Percentiles rank a stretch among this genome's conserved stretches.
These are phyloP conservation scores for Rhopilema esculentum DNA, from an alignment of 30 jellyfish, hydroid and myxozoan species.

Conservation along the genomic window DNA sequence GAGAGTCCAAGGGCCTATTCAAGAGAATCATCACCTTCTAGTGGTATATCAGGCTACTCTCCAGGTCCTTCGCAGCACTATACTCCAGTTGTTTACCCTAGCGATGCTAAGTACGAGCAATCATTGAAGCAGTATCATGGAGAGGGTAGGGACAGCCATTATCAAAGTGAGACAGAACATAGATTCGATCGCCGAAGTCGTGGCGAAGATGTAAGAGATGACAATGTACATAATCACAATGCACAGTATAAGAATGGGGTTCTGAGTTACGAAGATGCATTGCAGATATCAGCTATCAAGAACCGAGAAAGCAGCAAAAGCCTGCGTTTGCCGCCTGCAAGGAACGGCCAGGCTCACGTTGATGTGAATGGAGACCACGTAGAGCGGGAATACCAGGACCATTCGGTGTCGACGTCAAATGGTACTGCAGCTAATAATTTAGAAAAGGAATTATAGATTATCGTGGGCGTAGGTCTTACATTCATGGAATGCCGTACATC, in stretches of 20 bases:
- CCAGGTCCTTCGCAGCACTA: slow-evolving; percentile 66
- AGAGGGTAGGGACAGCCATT: slow-evolving; percentile 27
- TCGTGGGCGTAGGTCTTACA: neutral
- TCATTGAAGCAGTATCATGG: neutral
- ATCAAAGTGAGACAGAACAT: slow-evolving; percentile 14
- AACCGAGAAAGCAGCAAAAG: slow-evolving; percentile 34
- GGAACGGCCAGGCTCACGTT: slow-evolving; percentile 16
- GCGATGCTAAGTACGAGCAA: slow-evolving; percentile 52
- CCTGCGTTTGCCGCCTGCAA: slow-evolving; percentile 1
- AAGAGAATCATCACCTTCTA: slow-evolving; percentile 60
- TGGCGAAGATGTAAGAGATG: slow-evolving; percentile 43
- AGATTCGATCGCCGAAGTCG: slow-evolving; percentile 31
- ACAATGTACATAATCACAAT: neutral
- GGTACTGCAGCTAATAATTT: neutral
- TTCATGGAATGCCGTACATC: neutral
- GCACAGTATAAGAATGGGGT: slow-evolving; percentile 22
- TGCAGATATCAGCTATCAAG: slow-evolving; percentile 40
- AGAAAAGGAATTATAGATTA: neutral
- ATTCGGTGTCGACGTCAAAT: slow-evolving; percentile 39
- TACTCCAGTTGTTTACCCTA: slow-evolving; percentile 72
- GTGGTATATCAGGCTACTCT: slow-evolving; percentile 56
- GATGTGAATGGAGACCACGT: slow-evolving; percentile 12
- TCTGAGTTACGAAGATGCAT: slow-evolving; percentile 56
- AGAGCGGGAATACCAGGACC: slow-evolving; percentile 57
- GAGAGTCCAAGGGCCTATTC: slow-evolving; percentile 59